Percentiles rank a stretch among this genome's conserved stretches.
These are phyloP conservation scores for Fistularia commersonii DNA, from an alignment of 2,797 vertebrate genomes.

Conservation along the genomic window DNA sequence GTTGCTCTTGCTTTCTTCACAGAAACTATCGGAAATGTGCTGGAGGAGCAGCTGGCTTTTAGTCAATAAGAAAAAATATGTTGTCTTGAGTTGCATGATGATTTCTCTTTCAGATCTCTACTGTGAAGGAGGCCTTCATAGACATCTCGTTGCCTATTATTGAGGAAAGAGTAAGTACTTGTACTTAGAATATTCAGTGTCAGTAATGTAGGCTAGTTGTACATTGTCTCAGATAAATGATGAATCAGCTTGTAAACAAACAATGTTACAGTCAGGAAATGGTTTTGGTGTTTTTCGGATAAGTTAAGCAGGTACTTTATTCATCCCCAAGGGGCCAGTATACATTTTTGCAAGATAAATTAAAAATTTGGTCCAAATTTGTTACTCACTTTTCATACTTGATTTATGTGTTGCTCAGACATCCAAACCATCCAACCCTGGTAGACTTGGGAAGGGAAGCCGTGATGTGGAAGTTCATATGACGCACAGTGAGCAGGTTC, in stretches of 20 bases:
- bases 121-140: conserved; percentile 94
- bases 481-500: conserved; percentile 62
- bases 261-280: background rate
- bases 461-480: conserved; percentile 71
- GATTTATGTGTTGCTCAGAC: conserved; percentile 67
- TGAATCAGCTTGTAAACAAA: background rate
- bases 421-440: conserved; percentile 86
- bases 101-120: conserved; percentile 83
- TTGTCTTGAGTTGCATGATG: background rate
- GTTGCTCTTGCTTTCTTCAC: too few species aligned
- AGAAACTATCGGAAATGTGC: too few species aligned
- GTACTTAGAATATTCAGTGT: background rate
- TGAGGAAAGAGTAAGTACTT: conserved; percentile 90
- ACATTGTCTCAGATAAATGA: too few species aligned
- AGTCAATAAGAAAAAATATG: too few species aligned
- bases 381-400: conserved; percentile 1
- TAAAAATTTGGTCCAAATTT: background rate
- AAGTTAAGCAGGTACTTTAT: background rate
- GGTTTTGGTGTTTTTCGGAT: background rate
- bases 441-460: conserved; percentile 79
- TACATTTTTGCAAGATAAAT: background rate
- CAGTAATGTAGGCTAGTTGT: background rate
- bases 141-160: conserved; percentile 98
- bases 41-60: too few species aligned
- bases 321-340: too few species aligned